Percentiles rank a stretch among this genome's conserved stretches.
These are phyloP conservation scores for Zele albiditarsus DNA, from an alignment of 2,888 invertebrate species.

Conservation along the genomic window DNA sequence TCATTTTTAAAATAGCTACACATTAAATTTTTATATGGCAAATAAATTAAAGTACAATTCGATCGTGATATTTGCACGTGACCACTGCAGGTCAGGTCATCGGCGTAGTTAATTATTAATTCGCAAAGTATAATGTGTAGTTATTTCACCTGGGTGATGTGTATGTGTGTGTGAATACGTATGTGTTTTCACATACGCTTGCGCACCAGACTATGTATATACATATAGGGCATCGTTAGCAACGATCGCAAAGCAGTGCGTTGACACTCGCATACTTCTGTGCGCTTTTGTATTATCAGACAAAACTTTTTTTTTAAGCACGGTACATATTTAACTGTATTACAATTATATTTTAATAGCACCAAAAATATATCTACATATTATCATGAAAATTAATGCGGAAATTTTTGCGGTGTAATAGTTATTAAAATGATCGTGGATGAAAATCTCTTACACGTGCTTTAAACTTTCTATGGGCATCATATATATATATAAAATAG, in stretches of 20 bases:
- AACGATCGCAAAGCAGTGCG: constrained; percentile 18
- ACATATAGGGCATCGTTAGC: constrained; percentile 17
- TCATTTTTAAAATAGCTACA: too few relatives aligned
- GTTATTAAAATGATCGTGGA: not conserved
- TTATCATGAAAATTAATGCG: not conserved
- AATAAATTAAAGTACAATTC: not conserved
- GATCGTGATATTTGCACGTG: constrained; percentile 16
- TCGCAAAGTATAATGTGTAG: not conserved
- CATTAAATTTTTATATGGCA: too few relatives aligned
- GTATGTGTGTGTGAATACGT: not conserved
- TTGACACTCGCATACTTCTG: constrained; percentile 15
- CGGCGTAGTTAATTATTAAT: not conserved
- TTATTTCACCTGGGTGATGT: not conserved
- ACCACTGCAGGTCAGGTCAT: not conserved
- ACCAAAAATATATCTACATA: not conserved
- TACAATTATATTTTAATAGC: not conserved
- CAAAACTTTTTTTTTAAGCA: not conserved
- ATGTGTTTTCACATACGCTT: not conserved
- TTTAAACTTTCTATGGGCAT: not conserved
- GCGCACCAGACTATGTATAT: constrained; percentile 7
- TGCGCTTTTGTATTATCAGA: not conserved
- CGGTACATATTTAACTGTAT: not conserved
- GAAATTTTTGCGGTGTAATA: not conserved
- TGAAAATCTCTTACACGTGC: not conserved
- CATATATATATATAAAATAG: not conserved